These are phyloP conservation scores for Drosophila pseudotalamancana DNA, from an alignment of 2,888 invertebrate genomes.

Conservation along the genomic window DNA sequence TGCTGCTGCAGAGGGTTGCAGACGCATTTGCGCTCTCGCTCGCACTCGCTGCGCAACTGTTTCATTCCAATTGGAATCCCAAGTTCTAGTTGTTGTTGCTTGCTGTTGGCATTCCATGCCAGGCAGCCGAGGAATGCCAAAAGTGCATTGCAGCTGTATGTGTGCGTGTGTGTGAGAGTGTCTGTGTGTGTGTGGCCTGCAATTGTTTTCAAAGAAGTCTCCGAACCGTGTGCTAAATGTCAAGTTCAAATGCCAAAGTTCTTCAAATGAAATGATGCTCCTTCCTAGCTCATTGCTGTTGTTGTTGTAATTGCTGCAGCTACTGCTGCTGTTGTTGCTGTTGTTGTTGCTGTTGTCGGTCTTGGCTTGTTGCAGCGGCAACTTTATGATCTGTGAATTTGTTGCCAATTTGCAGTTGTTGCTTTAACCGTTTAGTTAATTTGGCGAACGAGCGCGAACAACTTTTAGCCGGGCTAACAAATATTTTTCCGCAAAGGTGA, in stretches of 20 bases:
- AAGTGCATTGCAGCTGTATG: conserved; percentile 60
- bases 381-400: conserved; percentile 76
- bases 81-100: conserved; percentile 40
- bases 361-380: conserved; percentile 52
- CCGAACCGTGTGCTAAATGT: conserved; percentile 78
- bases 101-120: conserved; percentile 64
- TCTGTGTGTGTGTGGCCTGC: conserved; percentile 48
- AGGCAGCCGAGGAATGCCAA: conserved; percentile 73
- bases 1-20: conserved; percentile 53
- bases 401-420: conserved; percentile 78
- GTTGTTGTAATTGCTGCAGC: neutral
- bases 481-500: neutral
- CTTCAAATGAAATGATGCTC: conserved; percentile 78
- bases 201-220: conserved; percentile 79
- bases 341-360: conserved; percentile 28
- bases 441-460: conserved; percentile 48
- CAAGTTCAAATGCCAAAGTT: conserved; percentile 81
- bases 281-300: conserved; percentile 4
- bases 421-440: conserved; percentile 74
- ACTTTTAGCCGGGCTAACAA: conserved; percentile 50
- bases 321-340: conserved; percentile 18
- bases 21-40: conserved; percentile 34
- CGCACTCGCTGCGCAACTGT: conserved; percentile 55
- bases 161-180: conserved; percentile 20
- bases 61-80: conserved; percentile 59